Conservation (phyloP, 1,140 invertebrate genomes). For the Caenorhabditis tropicalis region DNA sequence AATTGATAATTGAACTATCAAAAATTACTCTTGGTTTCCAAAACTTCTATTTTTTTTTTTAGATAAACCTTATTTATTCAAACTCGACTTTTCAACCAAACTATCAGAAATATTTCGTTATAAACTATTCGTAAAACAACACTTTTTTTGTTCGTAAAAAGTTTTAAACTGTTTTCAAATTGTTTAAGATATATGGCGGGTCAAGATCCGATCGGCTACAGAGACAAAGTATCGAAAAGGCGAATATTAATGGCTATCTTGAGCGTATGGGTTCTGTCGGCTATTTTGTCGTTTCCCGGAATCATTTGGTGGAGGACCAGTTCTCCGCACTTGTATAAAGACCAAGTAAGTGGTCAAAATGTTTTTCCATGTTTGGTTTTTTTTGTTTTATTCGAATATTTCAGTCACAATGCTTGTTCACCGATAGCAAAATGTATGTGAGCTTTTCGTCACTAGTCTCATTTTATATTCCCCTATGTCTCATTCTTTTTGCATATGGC, state of each 20-base stretch:
- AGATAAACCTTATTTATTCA: no score
- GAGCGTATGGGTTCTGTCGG: slow-evolving; percentile 69
- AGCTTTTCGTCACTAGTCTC: slow-evolving; percentile 70
- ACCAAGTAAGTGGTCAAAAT: slow-evolving; percentile 54
- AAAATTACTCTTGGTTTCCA: no score
- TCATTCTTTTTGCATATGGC: slow-evolving; percentile 71
- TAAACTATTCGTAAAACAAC: no score
- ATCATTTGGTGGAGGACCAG: slow-evolving; percentile 69
- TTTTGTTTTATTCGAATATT: slow-evolving; percentile 51
- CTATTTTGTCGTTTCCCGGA: slow-evolving; percentile 70
- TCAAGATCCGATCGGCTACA: slow-evolving; percentile 70
- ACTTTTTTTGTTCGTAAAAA: no score
- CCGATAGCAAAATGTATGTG: slow-evolving; percentile 67
- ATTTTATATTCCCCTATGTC: slow-evolving; percentile 70
- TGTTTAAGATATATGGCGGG: slow-evolving; percentile 67
- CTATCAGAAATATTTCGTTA: no score
- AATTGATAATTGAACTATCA: no score
- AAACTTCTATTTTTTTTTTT: no score
- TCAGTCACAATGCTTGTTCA: slow-evolving; percentile 68
- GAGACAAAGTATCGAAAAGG: slow-evolving; percentile 68
- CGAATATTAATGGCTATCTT: slow-evolving; percentile 67
- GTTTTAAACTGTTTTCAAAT: not conserved
- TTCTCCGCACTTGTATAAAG: slow-evolving; percentile 69
- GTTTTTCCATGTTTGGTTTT: not conserved
- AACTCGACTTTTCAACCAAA: no score